phyloP scores from a whole-genome alignment of 2,888 invertebrate species.

The Dione vanillae region DNA sequence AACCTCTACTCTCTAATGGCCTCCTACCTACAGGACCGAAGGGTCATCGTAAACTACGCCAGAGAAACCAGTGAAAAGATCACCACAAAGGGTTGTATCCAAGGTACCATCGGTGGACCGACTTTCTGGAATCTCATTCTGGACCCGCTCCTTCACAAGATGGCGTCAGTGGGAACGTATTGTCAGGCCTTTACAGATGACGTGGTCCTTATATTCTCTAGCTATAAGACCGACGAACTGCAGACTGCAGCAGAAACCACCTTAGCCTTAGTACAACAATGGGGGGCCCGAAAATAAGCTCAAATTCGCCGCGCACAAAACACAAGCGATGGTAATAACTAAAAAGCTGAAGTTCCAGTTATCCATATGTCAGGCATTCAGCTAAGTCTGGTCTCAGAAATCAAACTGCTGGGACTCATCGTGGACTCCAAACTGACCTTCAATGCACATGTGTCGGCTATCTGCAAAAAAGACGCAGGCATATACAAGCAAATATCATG shows the following conservation, averaged over 20 bases:
- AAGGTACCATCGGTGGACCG: conserved; percentile 45
- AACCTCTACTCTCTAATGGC: conserved; percentile 24
- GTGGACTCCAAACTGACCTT: conserved; percentile 30
- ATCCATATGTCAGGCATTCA: neutral
- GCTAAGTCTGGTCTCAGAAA: neutral
- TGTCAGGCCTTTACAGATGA: neutral
- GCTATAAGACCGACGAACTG: no score
- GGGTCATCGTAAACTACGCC: conserved; percentile 35
- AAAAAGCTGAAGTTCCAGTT: no score
- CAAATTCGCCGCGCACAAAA: no score
- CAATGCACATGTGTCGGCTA: conserved; percentile 15
- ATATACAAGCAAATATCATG: conserved; percentile 33
- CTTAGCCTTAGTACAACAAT: no score
- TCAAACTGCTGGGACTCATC: conserved; percentile 25
- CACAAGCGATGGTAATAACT: no score
- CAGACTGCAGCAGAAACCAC: no score
- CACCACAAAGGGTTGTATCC: conserved; percentile 45
- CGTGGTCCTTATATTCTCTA: no score
- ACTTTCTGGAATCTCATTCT: conserved; percentile 42
- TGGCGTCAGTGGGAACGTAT: neutral
- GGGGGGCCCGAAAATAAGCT: no score
- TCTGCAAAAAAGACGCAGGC: conserved; percentile 31
- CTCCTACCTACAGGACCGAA: conserved; percentile 36
- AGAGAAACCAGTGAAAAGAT: conserved; percentile 15
- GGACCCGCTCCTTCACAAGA: conserved; percentile 28